Base-by-base conservation (phyloP, 2,888 invertebrate genomes). In the Ophion ellenae region DNA sequence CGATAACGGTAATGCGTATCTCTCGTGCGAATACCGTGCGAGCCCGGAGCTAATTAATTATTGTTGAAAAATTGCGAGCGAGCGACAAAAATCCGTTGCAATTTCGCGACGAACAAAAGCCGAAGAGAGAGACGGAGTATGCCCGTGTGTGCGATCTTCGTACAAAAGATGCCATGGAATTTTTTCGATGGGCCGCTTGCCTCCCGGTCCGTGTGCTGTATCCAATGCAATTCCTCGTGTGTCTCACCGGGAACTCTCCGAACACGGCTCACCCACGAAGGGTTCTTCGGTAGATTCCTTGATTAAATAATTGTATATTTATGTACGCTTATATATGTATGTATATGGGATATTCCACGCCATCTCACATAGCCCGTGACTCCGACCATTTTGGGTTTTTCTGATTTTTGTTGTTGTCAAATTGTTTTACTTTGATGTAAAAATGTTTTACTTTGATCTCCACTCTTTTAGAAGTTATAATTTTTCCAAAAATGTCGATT, bases 11-110 rank as follows among this genome's bases (percentile, higher is more conserved):
- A 84, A 86, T 86, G 89, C 86, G 82, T 81, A 84, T 82, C 64
- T 81, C 76, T 86, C 84, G 82, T 84, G 85, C 84, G 70, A 84
- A 88, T 87, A 87, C 85, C 88, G 77, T 82, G 85, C 84, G 82
- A 86, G 83, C 87, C 88, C n/a, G 76, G 57, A 85, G 89, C 89
- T 90, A 89, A 88, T 90, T 91, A 89, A 91, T 90, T 82, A 81
- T 67, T 87, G 85, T 84, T 76, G 87, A 88, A 89, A 90, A 88
- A 86, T 77, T 66, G 66, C 71, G 45, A 64, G 57, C 64, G 40
- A 70, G 75, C 75, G 53, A 17, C 14, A 77, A 75, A 79, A 63
- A 70, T 81, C 57, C 85, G 75, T 85, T 83, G 83, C 73, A 28
- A 83, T 84, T 84, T 86, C 84, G 81, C 70, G 69, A 82, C 40